Evolutionary conservation across 2,888 invertebrate genomes (phyloP), one percentile per base, ranked within the genome.

Genomic region (Hypolimnas misippus): DNA sequence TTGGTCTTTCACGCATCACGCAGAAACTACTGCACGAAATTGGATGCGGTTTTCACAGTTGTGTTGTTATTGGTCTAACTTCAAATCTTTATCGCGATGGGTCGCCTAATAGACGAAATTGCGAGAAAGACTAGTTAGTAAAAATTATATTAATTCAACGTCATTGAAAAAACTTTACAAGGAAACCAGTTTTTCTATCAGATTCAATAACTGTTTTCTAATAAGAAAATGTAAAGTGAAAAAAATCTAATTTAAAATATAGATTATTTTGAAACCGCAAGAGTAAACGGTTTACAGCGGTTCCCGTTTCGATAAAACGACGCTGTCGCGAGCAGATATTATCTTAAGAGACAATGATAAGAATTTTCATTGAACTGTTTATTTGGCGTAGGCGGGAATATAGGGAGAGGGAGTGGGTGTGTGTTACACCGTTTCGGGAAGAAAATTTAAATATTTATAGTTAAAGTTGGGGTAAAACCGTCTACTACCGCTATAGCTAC

Each of bases 301-400:
- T 58, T 52, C 59, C 65, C 72, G 71, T 72, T 61, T 67, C 68
- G 70, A 66, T 67, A 69, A 56, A 64, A 69, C 64, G 59, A 68
- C 71, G 67, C 73, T 82, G 86, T 78, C 74, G 72, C 55, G 63
- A 70, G 65, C 84, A 84, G 87, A 87, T 86, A 82, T 79, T 81
- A 85, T 86, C 84, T 69, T 57, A 61, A 52, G 65, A 70, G 75
- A 82, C 78, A 80, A 76, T 79, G 86, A 86, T 86, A 85, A 84
- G 83, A 83, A 76, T 77, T 83, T 81, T 77, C 79, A 79, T 76
- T 78, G 76, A 76, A 82, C 81, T 87, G 84, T 86, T 87, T 86
- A 83, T 85, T 84, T 77, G 76, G 44, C 70, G 68, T 73, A 38
- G 35, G 35, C 70, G 70, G 66, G 68, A 62, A 65, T 63, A 68